Conservation (phyloP, 2,888 invertebrate species). For the Cephus pulcher region DNA sequence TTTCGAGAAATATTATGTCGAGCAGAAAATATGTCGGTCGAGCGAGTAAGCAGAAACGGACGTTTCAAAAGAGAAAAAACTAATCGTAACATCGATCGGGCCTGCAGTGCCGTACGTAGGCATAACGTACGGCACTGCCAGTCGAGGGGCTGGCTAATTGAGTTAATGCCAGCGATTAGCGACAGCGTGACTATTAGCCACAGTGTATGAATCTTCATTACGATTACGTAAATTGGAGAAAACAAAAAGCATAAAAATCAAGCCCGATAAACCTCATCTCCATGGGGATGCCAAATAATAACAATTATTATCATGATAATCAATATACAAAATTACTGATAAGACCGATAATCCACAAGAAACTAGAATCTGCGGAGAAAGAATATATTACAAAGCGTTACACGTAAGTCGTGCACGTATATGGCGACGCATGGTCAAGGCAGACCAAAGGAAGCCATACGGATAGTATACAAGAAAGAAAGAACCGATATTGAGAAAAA, state of each 20-base stretch:
- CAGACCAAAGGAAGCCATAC: background rate
- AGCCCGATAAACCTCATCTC: too few relatives aligned
- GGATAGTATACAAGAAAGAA: background rate
- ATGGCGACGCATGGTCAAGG: background rate
- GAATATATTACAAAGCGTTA: background rate
- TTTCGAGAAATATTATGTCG: background rate
- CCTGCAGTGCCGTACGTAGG: background rate
- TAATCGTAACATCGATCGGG: background rate
- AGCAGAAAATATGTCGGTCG: background rate
- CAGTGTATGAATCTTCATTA: background rate
- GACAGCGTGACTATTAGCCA: background rate
- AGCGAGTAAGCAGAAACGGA: background rate
- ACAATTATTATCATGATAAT: background rate
- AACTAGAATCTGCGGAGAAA: background rate
- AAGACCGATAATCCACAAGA: background rate
- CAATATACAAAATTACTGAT: background rate
- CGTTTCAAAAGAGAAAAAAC: background rate
- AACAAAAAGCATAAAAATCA: too few relatives aligned
- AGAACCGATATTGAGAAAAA: background rate
- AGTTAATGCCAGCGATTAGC: conserved; percentile 45
- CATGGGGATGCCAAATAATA: background rate
- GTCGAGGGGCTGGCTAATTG: conserved; percentile 39
- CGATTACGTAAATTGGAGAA: background rate
- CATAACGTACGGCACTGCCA: conserved; percentile 10
- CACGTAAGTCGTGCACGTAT: background rate